Evolutionary conservation across 2,113 vertebrate genomes (phyloP).

Genomic region (Rhegmatorhina hoffmannsi): DNA sequence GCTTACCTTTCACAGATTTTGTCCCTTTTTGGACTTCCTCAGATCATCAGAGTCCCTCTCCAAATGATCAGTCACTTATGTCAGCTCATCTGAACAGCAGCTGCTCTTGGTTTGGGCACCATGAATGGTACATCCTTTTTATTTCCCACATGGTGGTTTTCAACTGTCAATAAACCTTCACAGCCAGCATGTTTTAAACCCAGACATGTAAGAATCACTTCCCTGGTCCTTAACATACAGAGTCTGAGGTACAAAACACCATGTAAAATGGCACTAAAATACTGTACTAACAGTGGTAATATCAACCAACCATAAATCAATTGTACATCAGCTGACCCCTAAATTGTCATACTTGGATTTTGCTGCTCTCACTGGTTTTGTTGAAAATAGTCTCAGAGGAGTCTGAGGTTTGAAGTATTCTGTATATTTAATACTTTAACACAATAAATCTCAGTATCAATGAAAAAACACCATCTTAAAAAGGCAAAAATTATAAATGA

Average conservation of each 20-base stretch:
- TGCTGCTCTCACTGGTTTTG: not conserved
- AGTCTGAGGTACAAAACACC: not conserved
- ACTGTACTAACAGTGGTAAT: not conserved
- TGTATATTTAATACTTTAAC: constrained; percentile 34
- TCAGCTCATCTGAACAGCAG: not conserved
- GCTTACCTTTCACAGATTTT: not conserved
- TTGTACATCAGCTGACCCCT: not conserved
- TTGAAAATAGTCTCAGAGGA: not conserved
- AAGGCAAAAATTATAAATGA: not conserved
- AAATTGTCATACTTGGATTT: not conserved
- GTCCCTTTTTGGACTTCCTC: not conserved
- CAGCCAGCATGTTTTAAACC: not conserved
- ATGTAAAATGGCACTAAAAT: not conserved
- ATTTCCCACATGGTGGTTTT: not conserved
- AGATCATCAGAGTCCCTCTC: not conserved
- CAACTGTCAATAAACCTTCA: not conserved
- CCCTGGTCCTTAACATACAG: not conserved
- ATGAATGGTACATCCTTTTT: not conserved
- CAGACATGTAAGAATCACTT: not conserved
- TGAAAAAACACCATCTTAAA: constrained; percentile 33
- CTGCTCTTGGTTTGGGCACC: not conserved
- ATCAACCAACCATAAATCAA: not conserved
- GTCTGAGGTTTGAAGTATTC: not conserved
- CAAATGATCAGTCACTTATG: not conserved
- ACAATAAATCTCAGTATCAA: constrained; percentile 15